Conservation (phyloP, 1,140 invertebrate genomes). For the Bombus polaris region DNA sequence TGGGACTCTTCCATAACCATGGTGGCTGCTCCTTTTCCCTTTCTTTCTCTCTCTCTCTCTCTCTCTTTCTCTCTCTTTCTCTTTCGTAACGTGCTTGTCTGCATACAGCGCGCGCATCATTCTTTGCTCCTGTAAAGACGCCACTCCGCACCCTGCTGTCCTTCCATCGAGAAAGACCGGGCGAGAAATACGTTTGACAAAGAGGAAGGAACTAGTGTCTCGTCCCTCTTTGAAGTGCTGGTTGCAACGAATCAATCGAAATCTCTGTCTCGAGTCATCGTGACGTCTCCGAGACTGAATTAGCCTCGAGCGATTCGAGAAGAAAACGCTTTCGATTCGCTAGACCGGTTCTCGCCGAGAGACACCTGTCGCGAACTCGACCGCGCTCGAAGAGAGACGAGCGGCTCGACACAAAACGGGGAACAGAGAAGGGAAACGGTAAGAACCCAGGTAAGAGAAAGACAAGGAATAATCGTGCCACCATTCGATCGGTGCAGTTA, state of each 20-base stretch:
- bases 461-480: neutral
- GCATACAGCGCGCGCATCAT: conserved; percentile 11
- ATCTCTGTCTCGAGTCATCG: neutral
- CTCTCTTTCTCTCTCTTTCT: neutral
- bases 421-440: conserved; percentile 14
- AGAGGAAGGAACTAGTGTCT: neutral
- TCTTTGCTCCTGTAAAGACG: conserved; percentile 17
- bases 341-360: conserved; percentile 39
- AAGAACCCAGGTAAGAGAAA: neutral
- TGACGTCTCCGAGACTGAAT: conserved; percentile 19
- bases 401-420: neutral
- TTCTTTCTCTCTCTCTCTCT: too few species aligned
- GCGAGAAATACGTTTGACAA: too few species aligned
- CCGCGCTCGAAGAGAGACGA: conserved; percentile 2
- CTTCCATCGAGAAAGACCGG: neutral
- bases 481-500: conserved; percentile 1
- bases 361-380: conserved; percentile 57
- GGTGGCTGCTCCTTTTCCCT: conserved; percentile 1
- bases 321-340: conserved; percentile 63
- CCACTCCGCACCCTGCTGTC: conserved; percentile 5
- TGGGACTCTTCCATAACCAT: conserved; percentile 42
- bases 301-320: conserved; percentile 52
- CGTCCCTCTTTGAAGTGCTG: too few species aligned
- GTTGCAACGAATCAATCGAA: neutral
- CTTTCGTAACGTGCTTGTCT: neutral